Conservation (phyloP, 2,113 vertebrate species). For the Vicugna pacos region DNA sequence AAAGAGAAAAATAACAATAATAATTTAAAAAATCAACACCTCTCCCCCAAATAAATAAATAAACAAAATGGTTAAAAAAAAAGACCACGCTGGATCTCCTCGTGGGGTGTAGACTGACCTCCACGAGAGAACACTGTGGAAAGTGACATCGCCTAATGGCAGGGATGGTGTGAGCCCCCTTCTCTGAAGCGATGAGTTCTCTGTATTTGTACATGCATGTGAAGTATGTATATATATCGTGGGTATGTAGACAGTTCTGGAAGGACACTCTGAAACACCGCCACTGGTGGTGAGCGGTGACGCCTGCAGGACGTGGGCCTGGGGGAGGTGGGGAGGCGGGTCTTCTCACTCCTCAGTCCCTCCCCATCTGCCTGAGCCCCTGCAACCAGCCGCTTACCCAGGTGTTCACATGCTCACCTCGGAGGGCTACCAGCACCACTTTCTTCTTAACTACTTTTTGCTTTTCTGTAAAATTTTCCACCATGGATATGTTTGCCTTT, state of each 20-base stretch:
- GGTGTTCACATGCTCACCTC: accelerated
- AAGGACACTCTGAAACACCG: neutral
- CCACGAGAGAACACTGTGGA: neutral
- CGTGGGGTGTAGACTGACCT: accelerated
- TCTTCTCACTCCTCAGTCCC: accelerated
- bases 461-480: neutral
- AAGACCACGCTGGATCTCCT: accelerated
- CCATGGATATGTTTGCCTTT: neutral
- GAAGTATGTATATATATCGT: accelerated
- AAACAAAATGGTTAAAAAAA: too few species aligned
- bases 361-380: neutral
- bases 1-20: too few species aligned
- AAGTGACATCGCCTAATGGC: too few species aligned
- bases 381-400: accelerated
- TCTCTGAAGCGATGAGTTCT: neutral
- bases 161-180: neutral
- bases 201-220: accelerated
- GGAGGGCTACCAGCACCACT: accelerated
- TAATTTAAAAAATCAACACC: too few species aligned
- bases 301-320: neutral
- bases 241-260: neutral
- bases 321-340: neutral
- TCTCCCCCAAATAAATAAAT: too few species aligned
- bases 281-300: neutral
- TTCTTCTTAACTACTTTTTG: neutral